These are phyloP conservation scores for Caenorhabditis sulstoni DNA, from an alignment of 2,888 invertebrate genomes.

Conservation along the genomic window DNA sequence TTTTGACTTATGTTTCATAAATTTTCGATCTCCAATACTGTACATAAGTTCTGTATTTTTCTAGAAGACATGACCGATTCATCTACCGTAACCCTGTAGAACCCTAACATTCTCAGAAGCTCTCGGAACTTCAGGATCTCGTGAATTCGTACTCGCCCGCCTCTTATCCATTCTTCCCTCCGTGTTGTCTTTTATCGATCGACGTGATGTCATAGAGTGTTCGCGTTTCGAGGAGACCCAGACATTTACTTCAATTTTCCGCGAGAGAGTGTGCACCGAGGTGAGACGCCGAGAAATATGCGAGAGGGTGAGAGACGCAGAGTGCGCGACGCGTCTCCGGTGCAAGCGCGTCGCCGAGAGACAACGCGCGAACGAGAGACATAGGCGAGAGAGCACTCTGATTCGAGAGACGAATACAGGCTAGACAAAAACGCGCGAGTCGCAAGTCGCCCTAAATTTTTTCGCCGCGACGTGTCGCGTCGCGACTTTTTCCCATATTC, in stretches of 20 bases:
- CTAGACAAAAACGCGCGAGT: constrained; percentile 11
- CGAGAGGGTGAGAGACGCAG: constrained; percentile 34
- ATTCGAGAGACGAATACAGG: constrained; percentile 26
- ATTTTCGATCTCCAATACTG: too few relatives aligned
- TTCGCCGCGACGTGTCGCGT: constrained; percentile 50
- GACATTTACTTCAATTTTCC: constrained; percentile 28
- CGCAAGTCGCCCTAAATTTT: constrained; percentile 15
- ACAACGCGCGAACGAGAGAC: constrained; percentile 21
- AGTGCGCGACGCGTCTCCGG: constrained; percentile 32
- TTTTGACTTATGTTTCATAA: neutral
- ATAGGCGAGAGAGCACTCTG: constrained; percentile 24
- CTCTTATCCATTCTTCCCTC: constrained; percentile 32
- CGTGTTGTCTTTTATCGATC: constrained; percentile 47
- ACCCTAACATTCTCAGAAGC: too few relatives aligned
- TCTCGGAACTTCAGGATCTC: neutral
- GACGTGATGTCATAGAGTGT: constrained; percentile 51
- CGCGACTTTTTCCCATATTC: constrained; percentile 46
- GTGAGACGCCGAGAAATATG: constrained; percentile 20
- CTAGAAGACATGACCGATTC: too few relatives aligned
- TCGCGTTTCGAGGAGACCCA: constrained; percentile 38
- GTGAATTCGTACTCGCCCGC: constrained; percentile 7
- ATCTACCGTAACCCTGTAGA: constrained; percentile 2
- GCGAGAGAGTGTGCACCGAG: constrained; percentile 2
- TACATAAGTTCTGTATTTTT: too few relatives aligned
- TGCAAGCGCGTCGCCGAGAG: constrained; percentile 16